A percentile compares a stretch with the other conserved stretches of the same genome.
These are phyloP conservation scores for Antennarius striatus DNA, from an alignment of 2,113 vertebrate species.

Conservation along the genomic window DNA sequence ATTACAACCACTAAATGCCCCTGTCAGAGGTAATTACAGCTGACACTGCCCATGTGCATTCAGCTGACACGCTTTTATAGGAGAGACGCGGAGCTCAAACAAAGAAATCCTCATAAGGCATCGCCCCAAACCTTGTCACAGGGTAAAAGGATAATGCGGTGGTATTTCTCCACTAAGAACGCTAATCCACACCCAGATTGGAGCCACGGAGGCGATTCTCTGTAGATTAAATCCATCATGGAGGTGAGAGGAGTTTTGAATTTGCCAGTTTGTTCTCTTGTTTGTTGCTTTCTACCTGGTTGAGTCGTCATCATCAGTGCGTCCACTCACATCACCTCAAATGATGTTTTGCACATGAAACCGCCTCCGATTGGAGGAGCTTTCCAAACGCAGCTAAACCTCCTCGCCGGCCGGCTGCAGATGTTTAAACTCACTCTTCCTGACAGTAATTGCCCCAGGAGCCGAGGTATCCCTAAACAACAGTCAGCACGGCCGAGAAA, in stretches of 20 bases:
- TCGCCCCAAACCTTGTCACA: constrained; percentile 89
- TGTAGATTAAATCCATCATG: no score
- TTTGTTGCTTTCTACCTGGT: neutral
- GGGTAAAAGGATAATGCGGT: constrained; percentile 76
- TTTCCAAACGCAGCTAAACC: constrained; percentile 75
- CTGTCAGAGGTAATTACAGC: constrained; percentile 96
- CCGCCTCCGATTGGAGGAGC: constrained; percentile 6
- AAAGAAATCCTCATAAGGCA: constrained; percentile 91
- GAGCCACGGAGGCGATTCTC: constrained; percentile 6
- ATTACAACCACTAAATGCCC: constrained; percentile 99
- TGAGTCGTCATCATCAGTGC: neutral
- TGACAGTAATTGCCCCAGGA: constrained; percentile 89
- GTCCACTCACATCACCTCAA: neutral
- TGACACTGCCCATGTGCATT: constrained; percentile 94
- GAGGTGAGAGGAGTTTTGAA: neutral
- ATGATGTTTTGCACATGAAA: neutral
- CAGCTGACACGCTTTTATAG: constrained; percentile 84
- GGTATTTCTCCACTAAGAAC: constrained; percentile 70
- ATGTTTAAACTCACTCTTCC: constrained; percentile 90
- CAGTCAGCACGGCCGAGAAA: constrained; percentile 79
- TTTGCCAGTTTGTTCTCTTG: neutral
- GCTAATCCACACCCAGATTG: constrained; percentile 71
- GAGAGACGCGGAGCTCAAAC: constrained; percentile 86
- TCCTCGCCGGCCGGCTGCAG: constrained; percentile 80
- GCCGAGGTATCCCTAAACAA: constrained; percentile 89